Conservation (phyloP, 2,797 vertebrate genomes). For the Sebastes hopkinsi region DNA sequence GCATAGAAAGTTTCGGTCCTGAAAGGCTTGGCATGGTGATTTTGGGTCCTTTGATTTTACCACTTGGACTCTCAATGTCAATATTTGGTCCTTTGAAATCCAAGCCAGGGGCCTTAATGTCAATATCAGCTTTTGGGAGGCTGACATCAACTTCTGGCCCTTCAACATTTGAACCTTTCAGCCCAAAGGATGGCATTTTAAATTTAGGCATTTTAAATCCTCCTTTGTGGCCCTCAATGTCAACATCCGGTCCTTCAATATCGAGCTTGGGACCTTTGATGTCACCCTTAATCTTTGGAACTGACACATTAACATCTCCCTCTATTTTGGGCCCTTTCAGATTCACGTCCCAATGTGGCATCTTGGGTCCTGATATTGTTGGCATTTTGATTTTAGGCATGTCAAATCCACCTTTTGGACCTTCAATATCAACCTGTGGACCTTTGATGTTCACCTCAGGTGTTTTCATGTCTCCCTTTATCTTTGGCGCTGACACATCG, state of each 20-base stretch:
- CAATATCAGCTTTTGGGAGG: too few relatives aligned
- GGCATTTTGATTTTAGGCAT: background rate
- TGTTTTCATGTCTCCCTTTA: background rate
- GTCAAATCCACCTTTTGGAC: background rate
- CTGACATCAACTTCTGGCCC: too few relatives aligned
- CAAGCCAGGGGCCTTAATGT: too few relatives aligned
- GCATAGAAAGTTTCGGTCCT: slow-evolving; percentile 16
- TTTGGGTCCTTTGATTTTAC: slow-evolving; percentile 42
- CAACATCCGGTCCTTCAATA: slow-evolving; percentile 17
- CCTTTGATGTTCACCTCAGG: background rate
- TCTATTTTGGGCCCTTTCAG: background rate
- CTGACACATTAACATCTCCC: background rate
- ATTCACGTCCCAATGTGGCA: background rate
- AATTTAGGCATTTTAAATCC: slow-evolving; percentile 30
- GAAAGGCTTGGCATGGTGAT: slow-evolving; percentile 41
- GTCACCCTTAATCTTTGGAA: slow-evolving; percentile 2
- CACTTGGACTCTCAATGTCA: too few relatives aligned
- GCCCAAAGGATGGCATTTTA: slow-evolving; percentile 7
- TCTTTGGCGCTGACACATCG: slow-evolving; percentile 2
- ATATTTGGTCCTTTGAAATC: too few relatives aligned
- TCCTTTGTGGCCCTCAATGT: background rate
- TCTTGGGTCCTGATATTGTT: background rate
- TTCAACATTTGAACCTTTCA: background rate
- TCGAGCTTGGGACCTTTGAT: background rate
- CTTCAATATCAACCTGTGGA: background rate